Evolutionary conservation across 2,888 invertebrate genomes (phyloP), one percentile per base, ranked within the genome.

Genomic region (Mesorhabditis spiculigera): DNA sequence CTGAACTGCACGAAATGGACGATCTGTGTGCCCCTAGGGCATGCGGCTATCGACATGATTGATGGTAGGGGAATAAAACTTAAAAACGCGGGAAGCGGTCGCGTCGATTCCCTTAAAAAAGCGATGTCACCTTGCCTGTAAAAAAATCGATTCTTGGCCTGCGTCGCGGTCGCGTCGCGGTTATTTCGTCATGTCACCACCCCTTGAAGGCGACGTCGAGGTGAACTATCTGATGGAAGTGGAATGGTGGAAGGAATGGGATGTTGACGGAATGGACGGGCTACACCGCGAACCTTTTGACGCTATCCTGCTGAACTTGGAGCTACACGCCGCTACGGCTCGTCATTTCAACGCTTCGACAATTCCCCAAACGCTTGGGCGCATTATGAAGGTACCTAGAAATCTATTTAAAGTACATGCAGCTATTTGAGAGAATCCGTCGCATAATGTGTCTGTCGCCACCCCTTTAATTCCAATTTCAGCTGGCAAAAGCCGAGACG

Each of bases 11-110:
- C n/a, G 3, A 50, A 50, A 50, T 50, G 58, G 58, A n/a, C n/a
- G 58, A 50, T 50, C n/a, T 50, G 2, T 50, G 58, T 50, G 58
- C 58, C 58, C 8, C n/a, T 50, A 10, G 58, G 58, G n/a, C 28
- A 28, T 28, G 28, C 28, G 28, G 28, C 28, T 28, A 50, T 10
- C 58, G 58, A 50, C n/a, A 50, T 50, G 8, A n/a, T 50, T 50
- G 58, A 50, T 50, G 58, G 58, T 10, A 50, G 8, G 58, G n/a
- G 58, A 50, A 50, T 50, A 50, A 50, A 50, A 50, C 58, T 50
- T 50, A 50, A 28, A 28, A 28, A 28, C 1, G 28, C 28, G 28
- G n/a, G n/a, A n/a, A n/a, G n/a, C n/a, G n/a, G n/a, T n/a, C n/a
- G n/a, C n/a, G n/a, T n/a, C n/a, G n/a, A n/a, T n/a, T n/a, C n/a